A percentile compares a stretch with the other conserved stretches of the same genome.
Conservation (phyloP, 53 echinoderm and acorn worm genomes). For the Glandiceps talaboti region DNA sequence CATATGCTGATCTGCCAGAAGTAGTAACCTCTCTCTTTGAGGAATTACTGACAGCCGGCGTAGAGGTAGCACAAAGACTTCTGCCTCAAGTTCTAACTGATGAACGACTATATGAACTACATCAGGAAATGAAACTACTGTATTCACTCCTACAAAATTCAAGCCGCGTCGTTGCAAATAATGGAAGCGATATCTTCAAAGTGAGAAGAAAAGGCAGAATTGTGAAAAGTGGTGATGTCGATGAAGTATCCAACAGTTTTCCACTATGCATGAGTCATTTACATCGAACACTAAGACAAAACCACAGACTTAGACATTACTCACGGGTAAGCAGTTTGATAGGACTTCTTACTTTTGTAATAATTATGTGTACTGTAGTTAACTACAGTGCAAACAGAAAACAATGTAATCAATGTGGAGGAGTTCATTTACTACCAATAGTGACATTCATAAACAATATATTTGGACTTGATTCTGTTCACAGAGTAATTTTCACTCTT, state of each 20-base stretch:
- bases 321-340: conserved; percentile 78
- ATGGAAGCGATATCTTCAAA: too few species aligned
- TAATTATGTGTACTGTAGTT: too few species aligned
- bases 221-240: conserved; percentile 17
- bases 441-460: too few species aligned
- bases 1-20: conserved; percentile 41
- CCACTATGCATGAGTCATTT: conserved; percentile 88
- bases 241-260: conserved; percentile 26
- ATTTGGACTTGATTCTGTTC: too few species aligned
- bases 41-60: conserved; percentile 36
- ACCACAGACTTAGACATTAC: conserved; percentile 80
- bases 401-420: too few species aligned
- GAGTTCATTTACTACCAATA: too few species aligned
- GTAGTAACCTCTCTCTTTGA: conserved; percentile 64
- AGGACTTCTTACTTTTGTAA: too few species aligned
- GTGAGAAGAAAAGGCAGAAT: neutral
- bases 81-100: conserved; percentile 19
- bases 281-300: conserved; percentile 41
- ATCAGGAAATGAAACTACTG: conserved; percentile 19
- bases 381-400: too few species aligned
- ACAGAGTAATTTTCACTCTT: too few species aligned
- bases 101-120: conserved; percentile 38
- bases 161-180: neutral
- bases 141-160: neutral
- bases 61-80: conserved; percentile 22